Evolutionary conservation across 2,888 invertebrate species (phyloP).

Genomic region (Agapetus fuscipes): DNA sequence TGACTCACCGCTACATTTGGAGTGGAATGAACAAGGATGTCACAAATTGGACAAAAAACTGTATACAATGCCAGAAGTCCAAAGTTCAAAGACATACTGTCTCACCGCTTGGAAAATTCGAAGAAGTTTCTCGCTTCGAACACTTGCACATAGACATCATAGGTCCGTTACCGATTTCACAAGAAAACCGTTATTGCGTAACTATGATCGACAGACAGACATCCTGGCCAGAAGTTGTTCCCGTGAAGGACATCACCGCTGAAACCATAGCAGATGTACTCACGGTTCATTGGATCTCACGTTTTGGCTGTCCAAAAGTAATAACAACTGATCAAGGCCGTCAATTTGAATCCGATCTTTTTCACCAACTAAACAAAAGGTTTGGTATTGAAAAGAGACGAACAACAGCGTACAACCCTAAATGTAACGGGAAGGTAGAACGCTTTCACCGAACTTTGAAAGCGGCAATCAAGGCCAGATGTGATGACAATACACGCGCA

Average conservation of each 20-base stretch:
- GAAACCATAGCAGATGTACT: conserved; percentile 29
- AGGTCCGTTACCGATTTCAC: conserved; percentile 28
- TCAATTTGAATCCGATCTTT: conserved; percentile 28
- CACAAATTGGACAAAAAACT: conserved; percentile 1
- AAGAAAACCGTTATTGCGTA: conserved; percentile 26
- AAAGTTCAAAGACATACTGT: not conserved
- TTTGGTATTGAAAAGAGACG: conserved; percentile 23
- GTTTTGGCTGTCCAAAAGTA: conserved; percentile 29
- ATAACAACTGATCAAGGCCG: conserved; percentile 29
- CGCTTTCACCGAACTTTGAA: conserved; percentile 31
- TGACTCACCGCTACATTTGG: conserved; percentile 21
- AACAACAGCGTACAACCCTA: conserved; percentile 28
- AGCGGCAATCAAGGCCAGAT: too few relatives aligned
- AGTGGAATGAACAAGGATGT: conserved; percentile 20
- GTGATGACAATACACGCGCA: too few relatives aligned
- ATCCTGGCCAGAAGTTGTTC: conserved; percentile 30
- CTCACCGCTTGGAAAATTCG: conserved; percentile 1
- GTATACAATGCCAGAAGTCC: not conserved
- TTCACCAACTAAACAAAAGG: conserved; percentile 23
- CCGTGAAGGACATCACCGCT: conserved; percentile 28
- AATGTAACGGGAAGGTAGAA: conserved; percentile 31
- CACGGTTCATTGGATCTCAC: conserved; percentile 28
- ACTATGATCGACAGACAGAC: conserved; percentile 27
- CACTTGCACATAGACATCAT: conserved; percentile 33
- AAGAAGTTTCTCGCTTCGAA: conserved; percentile 25